These are phyloP conservation scores for Cataglyphis albicans DNA, from an alignment of 2,888 invertebrate genomes.

Conservation along the genomic window DNA sequence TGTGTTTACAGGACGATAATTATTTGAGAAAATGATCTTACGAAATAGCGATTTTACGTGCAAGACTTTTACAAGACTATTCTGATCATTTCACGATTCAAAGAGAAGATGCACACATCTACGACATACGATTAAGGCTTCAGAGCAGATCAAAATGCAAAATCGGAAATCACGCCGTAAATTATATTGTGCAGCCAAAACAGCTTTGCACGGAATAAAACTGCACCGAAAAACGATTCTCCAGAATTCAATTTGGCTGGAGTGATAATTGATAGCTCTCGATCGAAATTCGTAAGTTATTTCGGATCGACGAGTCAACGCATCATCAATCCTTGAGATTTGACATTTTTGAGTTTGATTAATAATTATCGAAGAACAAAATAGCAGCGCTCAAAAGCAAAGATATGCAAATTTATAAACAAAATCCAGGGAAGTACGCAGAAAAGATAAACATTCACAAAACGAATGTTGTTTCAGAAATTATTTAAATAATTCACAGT, in stretches of 20 bases:
- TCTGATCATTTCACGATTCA: slow-evolving; percentile 28
- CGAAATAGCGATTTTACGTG: neutral
- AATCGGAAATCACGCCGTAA: slow-evolving; percentile 25
- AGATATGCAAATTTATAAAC: neutral
- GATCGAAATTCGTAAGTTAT: slow-evolving; percentile 47
- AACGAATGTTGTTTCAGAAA: slow-evolving; percentile 23
- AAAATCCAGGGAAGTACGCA: slow-evolving; percentile 34
- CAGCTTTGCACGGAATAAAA: neutral
- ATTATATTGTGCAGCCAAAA: slow-evolving; percentile 23
- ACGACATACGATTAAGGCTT: slow-evolving; percentile 21
- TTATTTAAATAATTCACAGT: neutral
- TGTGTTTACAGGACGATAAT: slow-evolving; percentile 23
- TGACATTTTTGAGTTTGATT: neutral
- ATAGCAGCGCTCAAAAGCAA: slow-evolving; percentile 25
- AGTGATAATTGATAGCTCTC: slow-evolving; percentile 12
- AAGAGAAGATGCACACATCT: slow-evolving; percentile 18
- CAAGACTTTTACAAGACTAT: slow-evolving; percentile 6
- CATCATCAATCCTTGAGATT: slow-evolving; percentile 25
- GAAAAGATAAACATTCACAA: slow-evolving; percentile 1
- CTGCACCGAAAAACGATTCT: neutral
- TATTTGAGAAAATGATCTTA: neutral
- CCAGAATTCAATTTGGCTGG: neutral
- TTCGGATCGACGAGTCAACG: slow-evolving; percentile 51
- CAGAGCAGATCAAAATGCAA: slow-evolving; percentile 51
- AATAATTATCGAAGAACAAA: slow-evolving; percentile 25